A percentile compares a stretch with the other conserved stretches of the same genome.
phyloP scores from a whole-genome alignment of 2,888 invertebrate genomes.

The Tortricodes alternella region DNA sequence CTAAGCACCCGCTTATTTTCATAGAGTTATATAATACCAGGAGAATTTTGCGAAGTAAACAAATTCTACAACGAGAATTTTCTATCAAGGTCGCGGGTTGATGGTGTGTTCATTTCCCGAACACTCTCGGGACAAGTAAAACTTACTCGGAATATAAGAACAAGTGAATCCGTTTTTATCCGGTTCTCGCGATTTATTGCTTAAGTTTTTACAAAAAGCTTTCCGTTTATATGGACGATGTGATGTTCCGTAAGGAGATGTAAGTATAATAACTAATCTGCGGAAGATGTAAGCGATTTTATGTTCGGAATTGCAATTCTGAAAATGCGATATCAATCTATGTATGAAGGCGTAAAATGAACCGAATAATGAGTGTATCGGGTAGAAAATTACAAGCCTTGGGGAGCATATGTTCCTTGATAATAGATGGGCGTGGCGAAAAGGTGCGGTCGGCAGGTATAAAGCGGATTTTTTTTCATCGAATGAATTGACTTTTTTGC shows the following conservation, averaged over 20 bases:
- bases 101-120: constrained; percentile 17
- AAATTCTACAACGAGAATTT: constrained; percentile 6
- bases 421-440: constrained; percentile 40
- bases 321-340: constrained; percentile 21
- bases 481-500: constrained; percentile 31
- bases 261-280: constrained; percentile 4
- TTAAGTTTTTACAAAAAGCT: constrained; percentile 25
- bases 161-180: constrained; percentile 28
- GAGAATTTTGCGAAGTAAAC: constrained; percentile 6
- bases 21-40: constrained; percentile 34
- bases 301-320: constrained; percentile 7
- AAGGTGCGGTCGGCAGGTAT: constrained; percentile 38
- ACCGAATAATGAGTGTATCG: constrained; percentile 47
- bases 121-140: constrained; percentile 21
- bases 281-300: not conserved
- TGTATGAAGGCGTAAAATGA: constrained; percentile 47
- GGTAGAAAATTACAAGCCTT: constrained; percentile 50
- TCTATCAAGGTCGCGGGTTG: constrained; percentile 16
- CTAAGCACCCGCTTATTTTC: constrained; percentile 39
- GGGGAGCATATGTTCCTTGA: constrained; percentile 47
- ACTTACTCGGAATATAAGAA: constrained; percentile 27
- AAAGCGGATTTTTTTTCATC: constrained; percentile 34
- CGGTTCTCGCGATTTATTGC: constrained; percentile 27
- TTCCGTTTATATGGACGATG: constrained; percentile 28
- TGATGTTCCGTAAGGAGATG: constrained; percentile 18